A percentile compares a stretch with the other conserved stretches of the same genome.
These are phyloP conservation scores for Drepana falcataria DNA, from an alignment of 2,888 invertebrate species.

Conservation along the genomic window DNA sequence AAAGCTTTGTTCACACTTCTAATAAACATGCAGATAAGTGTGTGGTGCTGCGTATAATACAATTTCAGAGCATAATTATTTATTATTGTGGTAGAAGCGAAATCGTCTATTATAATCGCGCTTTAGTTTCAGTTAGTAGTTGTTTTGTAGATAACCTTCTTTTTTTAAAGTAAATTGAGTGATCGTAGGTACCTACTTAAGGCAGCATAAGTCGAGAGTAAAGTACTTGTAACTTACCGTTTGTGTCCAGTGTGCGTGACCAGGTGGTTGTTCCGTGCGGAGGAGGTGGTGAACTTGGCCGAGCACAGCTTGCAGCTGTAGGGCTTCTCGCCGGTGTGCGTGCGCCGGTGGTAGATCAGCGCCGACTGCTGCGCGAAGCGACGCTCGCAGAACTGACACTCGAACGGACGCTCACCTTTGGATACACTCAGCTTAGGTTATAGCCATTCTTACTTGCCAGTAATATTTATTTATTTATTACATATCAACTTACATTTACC, in stretches of 20 bases:
- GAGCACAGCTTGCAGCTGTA: conserved; percentile 68
- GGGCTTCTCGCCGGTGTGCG: conserved; percentile 75
- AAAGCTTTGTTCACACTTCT: too few relatives aligned
- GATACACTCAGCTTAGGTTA: neutral
- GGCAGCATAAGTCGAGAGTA: neutral
- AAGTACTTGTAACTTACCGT: conserved; percentile 33
- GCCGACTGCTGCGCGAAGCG: conserved; percentile 75
- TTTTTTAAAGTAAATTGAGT: neutral
- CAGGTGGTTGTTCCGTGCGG: conserved; percentile 71
- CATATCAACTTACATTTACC: too few relatives aligned
- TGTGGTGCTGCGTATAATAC: too few relatives aligned
- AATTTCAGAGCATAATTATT: too few relatives aligned
- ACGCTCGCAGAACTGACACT: conserved; percentile 67
- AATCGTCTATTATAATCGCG: too few relatives aligned
- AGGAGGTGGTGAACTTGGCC: conserved; percentile 71
- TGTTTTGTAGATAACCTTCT: too few relatives aligned
- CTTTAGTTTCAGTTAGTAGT: too few relatives aligned
- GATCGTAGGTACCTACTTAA: too few relatives aligned
- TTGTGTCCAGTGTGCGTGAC: conserved; percentile 67
- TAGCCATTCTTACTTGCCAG: too few relatives aligned
- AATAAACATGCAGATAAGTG: too few relatives aligned
- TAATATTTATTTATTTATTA: too few relatives aligned
- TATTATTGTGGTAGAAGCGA: too few relatives aligned
- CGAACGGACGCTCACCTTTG: conserved; percentile 71
- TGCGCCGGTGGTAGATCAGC: conserved; percentile 71